Conservation (phyloP, 2,888 invertebrate genomes). For the Vanessa cardui region DNA sequence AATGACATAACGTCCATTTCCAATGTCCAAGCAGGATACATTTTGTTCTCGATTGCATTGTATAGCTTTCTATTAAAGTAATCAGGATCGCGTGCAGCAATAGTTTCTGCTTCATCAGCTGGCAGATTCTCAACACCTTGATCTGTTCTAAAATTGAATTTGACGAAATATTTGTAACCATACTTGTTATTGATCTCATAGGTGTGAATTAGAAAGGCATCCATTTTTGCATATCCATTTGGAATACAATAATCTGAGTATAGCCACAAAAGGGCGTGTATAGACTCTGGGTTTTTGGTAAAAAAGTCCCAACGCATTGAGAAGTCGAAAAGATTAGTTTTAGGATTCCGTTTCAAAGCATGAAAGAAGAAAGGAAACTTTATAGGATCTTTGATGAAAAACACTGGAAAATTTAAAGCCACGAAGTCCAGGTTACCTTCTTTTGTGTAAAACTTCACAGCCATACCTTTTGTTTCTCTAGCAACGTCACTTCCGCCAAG, state of each 20-base stretch:
- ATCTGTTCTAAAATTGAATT: slow-evolving; percentile 95
- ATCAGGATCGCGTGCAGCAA: slow-evolving; percentile 90
- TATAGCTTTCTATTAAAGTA: slow-evolving; percentile 92
- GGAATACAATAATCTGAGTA: slow-evolving; percentile 94
- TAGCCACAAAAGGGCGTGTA: slow-evolving; percentile 89
- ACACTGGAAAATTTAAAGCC: slow-evolving; percentile 93
- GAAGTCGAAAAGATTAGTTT: slow-evolving; percentile 89
- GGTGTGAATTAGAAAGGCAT: slow-evolving; percentile 94
- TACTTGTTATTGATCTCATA: slow-evolving; percentile 92
- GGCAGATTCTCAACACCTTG: slow-evolving; percentile 91
- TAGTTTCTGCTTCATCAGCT: slow-evolving; percentile 82
- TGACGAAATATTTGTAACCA: slow-evolving; percentile 88
- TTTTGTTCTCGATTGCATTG: slow-evolving; percentile 90
- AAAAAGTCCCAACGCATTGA: slow-evolving; percentile 96
- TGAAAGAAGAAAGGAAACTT: slow-evolving; percentile 93
- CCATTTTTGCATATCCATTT: slow-evolving; percentile 94
- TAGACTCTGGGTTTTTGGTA: slow-evolving; percentile 89
- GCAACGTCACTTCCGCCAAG: slow-evolving; percentile 91
- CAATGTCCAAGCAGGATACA: slow-evolving; percentile 66
- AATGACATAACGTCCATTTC: slow-evolving; percentile 62
- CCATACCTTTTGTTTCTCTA: slow-evolving; percentile 93
- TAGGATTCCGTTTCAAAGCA: slow-evolving; percentile 95
- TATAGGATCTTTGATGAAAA: slow-evolving; percentile 92
- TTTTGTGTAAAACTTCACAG: slow-evolving; percentile 94
- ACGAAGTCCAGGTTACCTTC: slow-evolving; percentile 95